Evolutionary conservation across 2,888 invertebrate species (phyloP), one percentile per base, ranked within the genome.

Genomic region (Mesopsocus fuscifrons): DNA sequence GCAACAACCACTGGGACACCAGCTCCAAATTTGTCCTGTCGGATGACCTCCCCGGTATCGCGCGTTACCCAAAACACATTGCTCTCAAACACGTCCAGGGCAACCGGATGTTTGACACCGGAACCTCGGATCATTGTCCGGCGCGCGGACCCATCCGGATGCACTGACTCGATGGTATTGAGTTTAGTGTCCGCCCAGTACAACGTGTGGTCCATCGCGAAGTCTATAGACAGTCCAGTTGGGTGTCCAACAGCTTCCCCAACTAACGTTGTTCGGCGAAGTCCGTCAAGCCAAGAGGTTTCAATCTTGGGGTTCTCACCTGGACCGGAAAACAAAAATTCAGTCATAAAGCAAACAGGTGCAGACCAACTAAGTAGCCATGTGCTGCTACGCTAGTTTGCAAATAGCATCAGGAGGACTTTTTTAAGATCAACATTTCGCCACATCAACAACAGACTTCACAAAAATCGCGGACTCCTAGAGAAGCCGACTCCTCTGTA

Each of bases 161-260:
- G 70, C 66, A 89, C 80, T 42, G 77, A 77, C 58, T 94, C 92
- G 42, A 95, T 87, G 1, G 76, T 79, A 53, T 89, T 85, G 30
- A 88, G 64, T 58, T 97, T 97, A 0, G 83, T 78, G 57, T 98
- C 98, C 1, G 83, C 87, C 95, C 97, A 98, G 61, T 85, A 98
- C 13, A 98, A 66, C 0, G 83, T 69, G 56, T 91, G 84, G 46
- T 82, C 81, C 75, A 87, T 87, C 1, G 78, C 72, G 54, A 80
- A 83, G 57, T 98, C 98, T 40, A 98, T 77, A 0, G 91, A 73
- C 8, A 98, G 59, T 2, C 92, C 91, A 1, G 87, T 74, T 0
- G 97, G 97, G 54, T 83, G 81, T 18, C 85, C 70, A 20, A 97
- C 72, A 46, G 73, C 72, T 46, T 85, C 85, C 0, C 78, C 75